Conservation (phyloP, 1,140 invertebrate species). For the Hycleus phaleratus region DNA sequence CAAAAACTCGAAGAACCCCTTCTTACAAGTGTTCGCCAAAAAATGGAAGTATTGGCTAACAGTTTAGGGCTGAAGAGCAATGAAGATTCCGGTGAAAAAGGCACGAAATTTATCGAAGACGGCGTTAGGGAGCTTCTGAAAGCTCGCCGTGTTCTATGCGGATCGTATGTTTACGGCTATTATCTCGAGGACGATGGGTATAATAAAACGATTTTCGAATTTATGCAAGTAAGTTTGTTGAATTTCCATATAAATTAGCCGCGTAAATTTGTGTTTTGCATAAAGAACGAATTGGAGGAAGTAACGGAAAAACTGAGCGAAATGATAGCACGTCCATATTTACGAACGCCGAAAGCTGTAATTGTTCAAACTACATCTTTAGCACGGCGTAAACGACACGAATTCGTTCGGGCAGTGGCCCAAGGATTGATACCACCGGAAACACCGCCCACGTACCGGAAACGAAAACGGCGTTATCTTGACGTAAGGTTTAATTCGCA, state of each 20-base stretch:
- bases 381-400: constrained; percentile 53
- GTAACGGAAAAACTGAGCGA: constrained; percentile 58
- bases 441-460: constrained; percentile 50
- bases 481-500: constrained; percentile 37
- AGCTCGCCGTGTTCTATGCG: constrained; percentile 56
- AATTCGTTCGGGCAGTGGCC: constrained; percentile 57
- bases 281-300: constrained; percentile 60
- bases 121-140: constrained; percentile 57
- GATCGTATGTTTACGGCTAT: constrained; percentile 62
- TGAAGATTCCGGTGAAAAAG: constrained; percentile 40
- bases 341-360: constrained; percentile 53
- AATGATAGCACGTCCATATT: constrained; percentile 57
- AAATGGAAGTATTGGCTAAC: constrained; percentile 54
- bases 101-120: constrained; percentile 55
- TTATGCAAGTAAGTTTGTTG: constrained; percentile 52
- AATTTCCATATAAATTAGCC: neutral
- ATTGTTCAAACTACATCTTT: constrained; percentile 55
- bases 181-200: constrained; percentile 59
- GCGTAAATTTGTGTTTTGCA: neutral
- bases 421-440: constrained; percentile 61
- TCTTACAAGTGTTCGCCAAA: constrained; percentile 51
- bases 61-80: constrained; percentile 36
- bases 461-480: constrained; percentile 41
- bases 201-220: constrained; percentile 63
- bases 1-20: constrained; percentile 56